phyloP scores from a whole-genome alignment of 2,113 vertebrate species.

The Felis chaus region DNA sequence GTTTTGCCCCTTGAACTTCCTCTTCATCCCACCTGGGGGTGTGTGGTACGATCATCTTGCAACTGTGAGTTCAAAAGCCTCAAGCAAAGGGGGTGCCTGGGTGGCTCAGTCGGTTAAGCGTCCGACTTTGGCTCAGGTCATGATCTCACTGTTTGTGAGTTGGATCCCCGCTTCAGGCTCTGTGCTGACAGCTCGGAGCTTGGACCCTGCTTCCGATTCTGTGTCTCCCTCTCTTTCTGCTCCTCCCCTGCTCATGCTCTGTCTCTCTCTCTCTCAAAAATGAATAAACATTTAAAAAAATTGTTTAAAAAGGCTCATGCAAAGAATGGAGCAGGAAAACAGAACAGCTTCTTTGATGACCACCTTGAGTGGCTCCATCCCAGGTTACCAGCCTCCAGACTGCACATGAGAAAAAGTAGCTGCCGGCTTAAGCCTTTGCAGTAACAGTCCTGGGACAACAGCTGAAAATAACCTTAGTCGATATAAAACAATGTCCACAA shows the following conservation, averaged over 20 bases:
- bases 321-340: background rate
- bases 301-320: background rate
- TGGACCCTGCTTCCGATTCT: no score
- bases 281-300: no score
- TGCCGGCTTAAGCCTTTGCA: background rate
- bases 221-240: no score
- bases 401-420: background rate
- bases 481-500: background rate
- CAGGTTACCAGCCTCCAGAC: background rate
- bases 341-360: background rate
- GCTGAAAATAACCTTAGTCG: background rate
- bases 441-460: background rate
- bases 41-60: background rate
- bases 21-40: background rate
- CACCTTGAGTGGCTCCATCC: accelerated
- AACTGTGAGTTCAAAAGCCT: background rate
- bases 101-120: no score
- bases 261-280: no score
- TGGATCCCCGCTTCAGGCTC: no score
- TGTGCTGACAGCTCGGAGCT: no score
- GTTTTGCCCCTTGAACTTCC: background rate
- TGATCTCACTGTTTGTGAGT: no score
- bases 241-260: no score
- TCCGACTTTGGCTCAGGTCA: no score
- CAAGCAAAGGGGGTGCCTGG: background rate